Evolutionary conservation across 2,888 invertebrate species (phyloP).

Genomic region (Pachymerium ferrugineum): DNA sequence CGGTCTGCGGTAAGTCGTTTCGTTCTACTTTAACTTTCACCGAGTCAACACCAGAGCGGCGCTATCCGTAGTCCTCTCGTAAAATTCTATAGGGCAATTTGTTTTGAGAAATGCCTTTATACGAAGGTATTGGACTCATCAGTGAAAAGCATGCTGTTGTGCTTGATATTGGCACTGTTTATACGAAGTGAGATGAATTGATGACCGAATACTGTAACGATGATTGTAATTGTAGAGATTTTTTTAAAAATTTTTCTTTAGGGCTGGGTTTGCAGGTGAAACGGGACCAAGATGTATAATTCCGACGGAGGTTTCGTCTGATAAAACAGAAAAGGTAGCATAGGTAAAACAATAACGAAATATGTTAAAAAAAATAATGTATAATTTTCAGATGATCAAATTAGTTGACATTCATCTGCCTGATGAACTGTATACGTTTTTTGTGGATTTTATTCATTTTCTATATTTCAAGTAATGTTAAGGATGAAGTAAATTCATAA

Average conservation of each 20-base stretch:
- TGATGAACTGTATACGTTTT: constrained; percentile 67
- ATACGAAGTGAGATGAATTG: constrained; percentile 71
- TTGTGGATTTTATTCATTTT: constrained; percentile 79
- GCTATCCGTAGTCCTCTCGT: no score
- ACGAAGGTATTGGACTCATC: constrained; percentile 70
- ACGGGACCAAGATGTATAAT: constrained; percentile 80
- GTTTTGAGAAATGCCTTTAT: constrained; percentile 57
- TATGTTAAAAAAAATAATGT: neutral
- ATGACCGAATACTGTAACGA: neutral
- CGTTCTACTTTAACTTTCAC: no score
- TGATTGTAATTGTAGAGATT: neutral
- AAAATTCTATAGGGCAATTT: no score
- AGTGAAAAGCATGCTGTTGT: constrained; percentile 85
- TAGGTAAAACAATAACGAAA: neutral
- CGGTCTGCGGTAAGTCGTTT: no score
- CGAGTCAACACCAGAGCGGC: no score
- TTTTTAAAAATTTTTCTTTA: constrained; percentile 47
- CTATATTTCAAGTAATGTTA: constrained; percentile 74
- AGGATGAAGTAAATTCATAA: neutral
- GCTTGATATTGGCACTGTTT: constrained; percentile 81
- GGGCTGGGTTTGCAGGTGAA: constrained; percentile 89
- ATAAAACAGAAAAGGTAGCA: constrained; percentile 49
- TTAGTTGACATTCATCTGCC: constrained; percentile 42
- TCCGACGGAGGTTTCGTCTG: constrained; percentile 66
- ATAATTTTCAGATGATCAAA: constrained; percentile 36